A percentile compares a stretch with the other conserved stretches of the same genome.
Conservation (phyloP, 2,113 vertebrate genomes). For the Salvator merianae region DNA sequence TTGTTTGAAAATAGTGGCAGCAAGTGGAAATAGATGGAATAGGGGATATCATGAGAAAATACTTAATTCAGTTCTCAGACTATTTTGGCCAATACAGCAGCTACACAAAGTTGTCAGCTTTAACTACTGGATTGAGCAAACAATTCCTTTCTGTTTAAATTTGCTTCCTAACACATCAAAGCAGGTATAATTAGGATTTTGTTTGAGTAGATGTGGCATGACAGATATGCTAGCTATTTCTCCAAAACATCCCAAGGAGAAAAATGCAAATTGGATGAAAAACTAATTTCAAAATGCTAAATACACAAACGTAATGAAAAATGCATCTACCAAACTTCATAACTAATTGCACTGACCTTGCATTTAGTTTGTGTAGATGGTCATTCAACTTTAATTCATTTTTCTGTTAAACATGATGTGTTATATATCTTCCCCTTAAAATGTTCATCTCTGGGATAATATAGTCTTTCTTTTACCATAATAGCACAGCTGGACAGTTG, state of each 20-base stretch:
- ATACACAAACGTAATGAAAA: background rate
- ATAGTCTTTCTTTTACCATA: background rate
- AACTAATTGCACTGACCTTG: background rate
- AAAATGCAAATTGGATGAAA: background rate
- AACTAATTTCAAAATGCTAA: background rate
- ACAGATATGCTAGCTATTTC: constrained; percentile 1
- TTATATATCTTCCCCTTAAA: constrained; percentile 12
- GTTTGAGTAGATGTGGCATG: constrained; percentile 15
- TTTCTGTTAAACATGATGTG: background rate
- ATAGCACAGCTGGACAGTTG: too few species aligned
- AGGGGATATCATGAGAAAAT: background rate
- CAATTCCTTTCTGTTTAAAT: background rate
- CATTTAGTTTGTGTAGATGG: background rate
- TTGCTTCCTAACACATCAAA: background rate
- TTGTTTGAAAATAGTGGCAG: background rate
- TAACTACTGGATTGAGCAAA: background rate
- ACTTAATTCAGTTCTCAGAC: background rate
- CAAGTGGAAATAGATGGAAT: background rate
- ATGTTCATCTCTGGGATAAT: background rate
- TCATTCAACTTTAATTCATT: constrained; percentile 14
- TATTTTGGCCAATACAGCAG: background rate
- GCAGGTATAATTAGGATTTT: background rate
- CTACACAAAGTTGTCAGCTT: background rate
- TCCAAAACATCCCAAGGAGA: background rate
- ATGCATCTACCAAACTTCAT: background rate